Conservation (phyloP, 2,113 vertebrate species). For the Sceloporus tristichus region DNA sequence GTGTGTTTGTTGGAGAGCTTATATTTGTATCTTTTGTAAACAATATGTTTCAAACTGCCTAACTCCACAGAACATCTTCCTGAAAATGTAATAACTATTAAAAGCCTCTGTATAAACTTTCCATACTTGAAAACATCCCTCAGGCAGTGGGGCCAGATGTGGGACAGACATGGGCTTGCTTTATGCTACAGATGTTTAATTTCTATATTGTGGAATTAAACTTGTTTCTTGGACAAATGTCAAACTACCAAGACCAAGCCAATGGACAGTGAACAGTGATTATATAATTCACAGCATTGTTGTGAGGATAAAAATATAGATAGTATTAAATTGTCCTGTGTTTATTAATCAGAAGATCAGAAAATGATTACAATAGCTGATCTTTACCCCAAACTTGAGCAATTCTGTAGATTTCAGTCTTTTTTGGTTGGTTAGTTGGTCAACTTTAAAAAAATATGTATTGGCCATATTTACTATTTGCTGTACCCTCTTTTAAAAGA, state of each 20-base stretch:
- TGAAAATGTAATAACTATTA: background rate
- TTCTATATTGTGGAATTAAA: background rate
- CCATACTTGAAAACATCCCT: constrained; percentile 1
- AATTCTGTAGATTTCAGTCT: background rate
- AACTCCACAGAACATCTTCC: background rate
- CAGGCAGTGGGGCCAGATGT: background rate
- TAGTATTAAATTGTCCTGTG: background rate
- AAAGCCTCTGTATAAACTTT: constrained; percentile 7
- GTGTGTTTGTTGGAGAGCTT: background rate
- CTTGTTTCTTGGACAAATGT: constrained; percentile 4
- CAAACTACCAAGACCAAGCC: background rate
- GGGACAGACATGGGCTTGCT: constrained; percentile 5
- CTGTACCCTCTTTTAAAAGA: background rate
- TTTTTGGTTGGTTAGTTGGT: background rate
- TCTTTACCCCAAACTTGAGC: background rate
- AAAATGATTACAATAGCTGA: background rate
- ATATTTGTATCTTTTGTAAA: constrained; percentile 1
- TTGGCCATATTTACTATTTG: background rate
- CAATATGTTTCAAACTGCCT: constrained; percentile 11
- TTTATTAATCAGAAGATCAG: background rate
- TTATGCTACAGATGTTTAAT: constrained; percentile 25
- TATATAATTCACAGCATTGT: background rate
- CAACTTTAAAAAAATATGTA: background rate
- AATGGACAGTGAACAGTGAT: background rate
- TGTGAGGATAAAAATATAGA: background rate